Conservation (phyloP, 2,888 invertebrate genomes). For the Cantharis lateralis region DNA sequence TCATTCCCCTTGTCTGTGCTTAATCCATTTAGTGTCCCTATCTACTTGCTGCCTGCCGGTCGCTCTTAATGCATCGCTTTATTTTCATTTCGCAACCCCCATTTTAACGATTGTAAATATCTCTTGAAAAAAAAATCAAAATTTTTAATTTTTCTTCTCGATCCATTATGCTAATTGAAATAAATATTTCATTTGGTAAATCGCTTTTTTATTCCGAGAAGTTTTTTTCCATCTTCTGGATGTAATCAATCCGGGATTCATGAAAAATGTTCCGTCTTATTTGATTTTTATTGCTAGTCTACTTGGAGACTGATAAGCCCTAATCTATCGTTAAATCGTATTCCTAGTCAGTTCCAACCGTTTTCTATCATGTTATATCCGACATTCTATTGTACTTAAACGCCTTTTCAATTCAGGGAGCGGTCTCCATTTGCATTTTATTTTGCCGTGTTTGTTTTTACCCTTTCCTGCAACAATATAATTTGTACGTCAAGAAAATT, state of each 20-base stretch:
- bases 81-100: constrained; percentile 46
- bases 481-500: constrained; percentile 9
- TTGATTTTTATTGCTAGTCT: constrained; percentile 29
- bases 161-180: constrained; percentile 3
- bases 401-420: constrained; percentile 37
- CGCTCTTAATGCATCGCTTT: constrained; percentile 50
- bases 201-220: not conserved
- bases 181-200: constrained; percentile 1
- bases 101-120: constrained; percentile 27
- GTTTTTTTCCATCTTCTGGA: not conserved
- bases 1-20: constrained; percentile 50
- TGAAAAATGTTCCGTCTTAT: constrained; percentile 12
- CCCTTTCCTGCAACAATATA: constrained; percentile 9
- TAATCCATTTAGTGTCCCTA: constrained; percentile 50
- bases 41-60: constrained; percentile 46
- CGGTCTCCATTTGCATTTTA: constrained; percentile 39
- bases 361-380: constrained; percentile 36
- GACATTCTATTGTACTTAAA: constrained; percentile 31
- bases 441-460: constrained; percentile 36
- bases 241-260: constrained; percentile 3
- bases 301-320: constrained; percentile 37
- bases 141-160: not conserved
- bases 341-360: constrained; percentile 34
- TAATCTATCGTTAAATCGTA: constrained; percentile 43
- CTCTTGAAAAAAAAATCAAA: not conserved